phyloP scores from a whole-genome alignment of 2,888 invertebrate genomes.

The Eueremaeus valkanovi region DNA sequence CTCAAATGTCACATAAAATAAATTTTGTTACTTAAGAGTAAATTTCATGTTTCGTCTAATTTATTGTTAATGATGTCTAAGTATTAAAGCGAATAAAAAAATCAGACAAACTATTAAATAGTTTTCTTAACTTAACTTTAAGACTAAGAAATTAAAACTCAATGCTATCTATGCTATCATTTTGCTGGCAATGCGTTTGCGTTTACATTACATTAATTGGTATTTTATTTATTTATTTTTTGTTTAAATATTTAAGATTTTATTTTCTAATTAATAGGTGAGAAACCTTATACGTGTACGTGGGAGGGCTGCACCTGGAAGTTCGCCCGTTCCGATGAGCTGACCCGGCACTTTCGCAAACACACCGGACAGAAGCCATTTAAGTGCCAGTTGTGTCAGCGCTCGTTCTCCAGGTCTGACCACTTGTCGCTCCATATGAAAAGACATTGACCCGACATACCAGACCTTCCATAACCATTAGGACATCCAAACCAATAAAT shows the following conservation, averaged over 20 bases:
- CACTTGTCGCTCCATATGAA: constrained; percentile 61
- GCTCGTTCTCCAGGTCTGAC: constrained; percentile 60
- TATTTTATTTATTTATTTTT: too few species aligned
- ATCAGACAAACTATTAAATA: background rate
- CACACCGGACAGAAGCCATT: constrained; percentile 62
- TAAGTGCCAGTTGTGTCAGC: constrained; percentile 59
- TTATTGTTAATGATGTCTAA: background rate
- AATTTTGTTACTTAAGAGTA: background rate
- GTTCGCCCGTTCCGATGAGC: constrained; percentile 59
- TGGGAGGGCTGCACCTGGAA: constrained; percentile 60
- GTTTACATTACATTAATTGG: too few species aligned
- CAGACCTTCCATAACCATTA: too few species aligned
- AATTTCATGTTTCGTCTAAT: background rate
- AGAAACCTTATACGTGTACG: constrained; percentile 60
- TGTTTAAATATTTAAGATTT: too few species aligned
- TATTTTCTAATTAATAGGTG: too few species aligned
- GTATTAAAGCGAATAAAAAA: background rate
- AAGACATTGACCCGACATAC: too few species aligned
- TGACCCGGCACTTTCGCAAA: constrained; percentile 60
- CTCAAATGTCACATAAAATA: background rate
- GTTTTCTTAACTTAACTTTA: background rate
- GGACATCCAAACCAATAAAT: too few species aligned
- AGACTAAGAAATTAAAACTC: too few species aligned
- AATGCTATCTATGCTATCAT: too few species aligned
- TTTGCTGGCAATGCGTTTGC: too few species aligned